These are phyloP conservation scores for Irena cyanogastra DNA, from an alignment of 2,113 vertebrate species.

Conservation along the genomic window DNA sequence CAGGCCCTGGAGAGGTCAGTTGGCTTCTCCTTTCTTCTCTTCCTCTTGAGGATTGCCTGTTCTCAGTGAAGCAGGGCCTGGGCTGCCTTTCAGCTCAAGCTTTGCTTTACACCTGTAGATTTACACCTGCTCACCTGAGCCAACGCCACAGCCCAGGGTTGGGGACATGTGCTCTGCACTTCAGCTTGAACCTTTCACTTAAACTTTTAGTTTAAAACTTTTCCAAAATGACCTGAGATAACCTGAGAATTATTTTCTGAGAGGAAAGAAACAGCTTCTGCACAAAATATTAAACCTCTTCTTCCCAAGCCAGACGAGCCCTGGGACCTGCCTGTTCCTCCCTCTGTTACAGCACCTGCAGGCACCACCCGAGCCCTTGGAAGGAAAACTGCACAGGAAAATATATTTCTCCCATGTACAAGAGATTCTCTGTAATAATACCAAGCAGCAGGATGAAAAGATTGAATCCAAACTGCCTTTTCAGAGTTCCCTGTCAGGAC, in stretches of 20 bases:
- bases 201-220: neutral
- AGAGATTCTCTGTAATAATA: neutral
- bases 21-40: neutral
- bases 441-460: neutral
- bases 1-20: neutral
- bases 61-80: neutral
- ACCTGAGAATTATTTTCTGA: neutral
- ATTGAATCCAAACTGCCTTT: neutral
- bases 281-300: neutral
- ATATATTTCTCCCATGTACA: rapidly evolving
- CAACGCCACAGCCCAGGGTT: neutral
- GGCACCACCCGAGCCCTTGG: rapidly evolving
- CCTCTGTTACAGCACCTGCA: neutral
- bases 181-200: neutral
- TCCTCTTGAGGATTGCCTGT: neutral
- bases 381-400: neutral
- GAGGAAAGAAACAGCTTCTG: neutral
- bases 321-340: neutral
- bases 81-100: neutral
- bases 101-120: neutral
- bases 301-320: neutral
- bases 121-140: neutral
- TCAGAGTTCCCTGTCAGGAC: neutral
- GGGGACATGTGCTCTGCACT: neutral
- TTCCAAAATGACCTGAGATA: neutral